These are phyloP conservation scores for Percopsis transmontana DNA, from an alignment of 2,113 vertebrate species.

Conservation along the genomic window DNA sequence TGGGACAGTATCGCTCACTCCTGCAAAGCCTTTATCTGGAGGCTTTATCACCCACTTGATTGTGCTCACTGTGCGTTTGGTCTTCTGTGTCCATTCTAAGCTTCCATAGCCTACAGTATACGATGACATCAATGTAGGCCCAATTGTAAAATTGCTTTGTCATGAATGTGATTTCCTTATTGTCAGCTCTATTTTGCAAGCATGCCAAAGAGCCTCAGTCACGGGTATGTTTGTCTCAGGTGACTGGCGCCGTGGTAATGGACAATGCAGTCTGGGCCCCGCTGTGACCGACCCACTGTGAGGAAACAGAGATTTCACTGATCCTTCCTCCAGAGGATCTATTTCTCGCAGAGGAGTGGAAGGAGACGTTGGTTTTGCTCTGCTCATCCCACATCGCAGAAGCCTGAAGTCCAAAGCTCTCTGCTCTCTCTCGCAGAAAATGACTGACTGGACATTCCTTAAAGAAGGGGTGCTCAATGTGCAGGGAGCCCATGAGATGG, in stretches of 20 bases:
- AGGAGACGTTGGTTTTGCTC: background rate
- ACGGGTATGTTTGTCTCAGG: conserved; percentile 15
- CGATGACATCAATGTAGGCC: background rate
- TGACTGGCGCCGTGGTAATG: conserved; percentile 47
- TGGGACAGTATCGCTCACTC: background rate
- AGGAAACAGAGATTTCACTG: background rate
- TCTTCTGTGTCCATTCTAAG: background rate
- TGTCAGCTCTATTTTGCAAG: background rate
- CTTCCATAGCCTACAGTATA: background rate
- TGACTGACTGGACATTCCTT: too few relatives aligned
- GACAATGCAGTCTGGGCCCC: conserved; percentile 5
- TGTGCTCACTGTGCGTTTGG: conserved; percentile 2
- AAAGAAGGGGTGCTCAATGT: too few relatives aligned
- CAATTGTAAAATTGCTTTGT: conserved; percentile 6
- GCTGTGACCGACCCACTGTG: conserved; percentile 1
- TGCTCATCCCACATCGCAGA: background rate
- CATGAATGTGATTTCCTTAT: conserved; percentile 20
- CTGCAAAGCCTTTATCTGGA: background rate
- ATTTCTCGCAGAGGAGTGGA: background rate
- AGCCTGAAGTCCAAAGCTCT: background rate
- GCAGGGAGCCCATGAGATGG: too few relatives aligned
- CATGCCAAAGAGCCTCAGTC: conserved; percentile 5
- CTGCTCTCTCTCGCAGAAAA: background rate
- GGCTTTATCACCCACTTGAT: background rate
- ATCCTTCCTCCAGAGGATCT: background rate